Base-by-base conservation (phyloP, 2,888 invertebrate genomes). In the Pharmacophagus antenor region DNA sequence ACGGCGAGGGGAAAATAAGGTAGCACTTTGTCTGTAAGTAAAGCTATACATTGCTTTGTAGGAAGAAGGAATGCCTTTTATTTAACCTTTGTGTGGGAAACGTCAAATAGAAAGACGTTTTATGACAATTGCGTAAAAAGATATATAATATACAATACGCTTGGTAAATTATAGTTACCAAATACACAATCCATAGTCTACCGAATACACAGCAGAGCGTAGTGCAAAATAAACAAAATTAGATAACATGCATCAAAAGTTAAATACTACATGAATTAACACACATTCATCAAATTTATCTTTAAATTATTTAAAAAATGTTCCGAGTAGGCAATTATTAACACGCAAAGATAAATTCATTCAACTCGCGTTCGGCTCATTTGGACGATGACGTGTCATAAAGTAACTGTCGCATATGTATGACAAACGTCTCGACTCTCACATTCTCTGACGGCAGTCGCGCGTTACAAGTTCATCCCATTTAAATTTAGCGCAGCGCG, bases 401-500 rank as follows among this genome's bases (percentile, higher is more conserved):
- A 76, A 83, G 82, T 84, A 80, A 77, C 82, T 88, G 89, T 89
- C 89, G 88, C 83, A 84, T 74, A 87, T 81, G 79, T 88, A 88
- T 90, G 89, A 90, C 88, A 86, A 88, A 90, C 88, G 85, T 73
- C 72, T 75, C 79, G 82, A 79, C 80, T 77, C 72, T 76, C 76
- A 77, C 82, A 88, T 89, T 87, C 87, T 85, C 77, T 69, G 74
- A 74, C 80, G 74, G 81, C 78, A 79, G 77, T 82, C 84, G 88
- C 79, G 84, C 78, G 85, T 78, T 84, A 89, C 88, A 89, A 88
- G 90, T 89, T 89, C 86, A 88, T 88, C 84, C 82, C 78, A 84
- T 88, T 88, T 90, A 89, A 90, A 89, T 90, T 85, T 89, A 88
- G 89, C 88, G 77, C 85, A 83, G 86, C 88, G 88, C 90, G 90